phyloP scores from a whole-genome alignment of 2,888 invertebrate species.

The Hypomecis atomaria region DNA sequence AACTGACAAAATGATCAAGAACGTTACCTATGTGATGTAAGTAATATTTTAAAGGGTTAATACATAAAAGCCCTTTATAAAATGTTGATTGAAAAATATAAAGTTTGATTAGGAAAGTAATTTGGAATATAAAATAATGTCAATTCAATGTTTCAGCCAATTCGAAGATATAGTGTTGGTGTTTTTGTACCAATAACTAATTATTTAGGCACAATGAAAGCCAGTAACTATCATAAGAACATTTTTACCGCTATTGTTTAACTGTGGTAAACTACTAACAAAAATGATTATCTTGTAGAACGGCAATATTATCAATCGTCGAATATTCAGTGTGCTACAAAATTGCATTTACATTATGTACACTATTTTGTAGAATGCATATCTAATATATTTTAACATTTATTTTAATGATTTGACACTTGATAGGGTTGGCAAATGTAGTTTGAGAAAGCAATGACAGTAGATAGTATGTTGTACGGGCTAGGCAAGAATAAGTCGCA shows the following conservation, averaged over 20 bases:
- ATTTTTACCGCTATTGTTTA: conserved; percentile 37
- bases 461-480: conserved; percentile 31
- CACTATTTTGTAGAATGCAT: conserved; percentile 47
- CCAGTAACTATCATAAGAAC: conserved; percentile 38
- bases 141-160: conserved; percentile 23
- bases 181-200: conserved; percentile 26
- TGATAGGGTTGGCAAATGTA: conserved; percentile 60
- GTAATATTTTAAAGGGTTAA: no score
- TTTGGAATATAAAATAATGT: neutral
- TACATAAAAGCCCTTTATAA: no score
- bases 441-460: conserved; percentile 13
- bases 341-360: conserved; percentile 36
- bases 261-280: conserved; percentile 34
- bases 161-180: conserved; percentile 14
- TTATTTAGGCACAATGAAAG: conserved; percentile 41
- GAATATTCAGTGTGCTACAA: conserved; percentile 31
- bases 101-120: no score
- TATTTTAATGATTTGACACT: conserved; percentile 64
- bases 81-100: no score
- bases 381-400: conserved; percentile 45
- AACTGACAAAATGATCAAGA: neutral
- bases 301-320: conserved; percentile 11
- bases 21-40: neutral
- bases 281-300: conserved; percentile 26
- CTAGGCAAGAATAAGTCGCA: conserved; percentile 43